A percentile compares a stretch with the other conserved stretches of the same genome.
Evolutionary conservation across 2,113 vertebrate species (phyloP).

Genomic region (Calidris pugnax): DNA sequence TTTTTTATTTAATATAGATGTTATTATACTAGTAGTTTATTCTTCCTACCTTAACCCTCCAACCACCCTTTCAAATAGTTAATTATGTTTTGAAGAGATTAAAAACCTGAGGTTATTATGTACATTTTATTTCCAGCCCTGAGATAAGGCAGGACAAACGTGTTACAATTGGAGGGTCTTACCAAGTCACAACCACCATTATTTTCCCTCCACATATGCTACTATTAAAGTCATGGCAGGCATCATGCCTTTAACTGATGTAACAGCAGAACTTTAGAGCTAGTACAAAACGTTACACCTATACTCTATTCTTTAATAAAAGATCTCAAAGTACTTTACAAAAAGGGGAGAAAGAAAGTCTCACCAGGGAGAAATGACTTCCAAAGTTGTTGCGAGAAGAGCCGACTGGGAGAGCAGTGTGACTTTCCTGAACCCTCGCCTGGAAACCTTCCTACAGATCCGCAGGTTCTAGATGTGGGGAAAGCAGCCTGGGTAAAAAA

Average conservation of each 20-base stretch:
- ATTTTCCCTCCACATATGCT: not conserved
- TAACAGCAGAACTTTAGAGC: not conserved
- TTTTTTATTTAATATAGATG: constrained; percentile 3
- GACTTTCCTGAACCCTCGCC: not conserved
- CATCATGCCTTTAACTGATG: not conserved
- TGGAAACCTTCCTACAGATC: not conserved
- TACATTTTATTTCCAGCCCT: not conserved
- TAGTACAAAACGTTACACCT: not conserved
- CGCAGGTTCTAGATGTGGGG: not conserved
- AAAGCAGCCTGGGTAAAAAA: not conserved
- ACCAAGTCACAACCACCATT: not conserved
- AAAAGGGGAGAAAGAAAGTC: not conserved
- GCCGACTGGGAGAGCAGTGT: not conserved
- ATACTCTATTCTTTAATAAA: not conserved
- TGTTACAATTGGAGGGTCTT: not conserved
- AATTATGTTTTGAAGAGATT: constrained; percentile 3
- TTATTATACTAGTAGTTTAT: constrained; percentile 32
- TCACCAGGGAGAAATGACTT: not conserved
- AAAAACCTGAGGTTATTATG: not conserved
- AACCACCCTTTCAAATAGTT: constrained; percentile 4
- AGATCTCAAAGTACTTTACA: not conserved
- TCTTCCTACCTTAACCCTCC: constrained; percentile 37
- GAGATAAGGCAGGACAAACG: not conserved
- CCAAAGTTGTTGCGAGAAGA: not conserved
- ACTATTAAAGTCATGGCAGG: not conserved